Base-by-base conservation (phyloP, 2,888 invertebrate species). In the Theretra japonica region DNA sequence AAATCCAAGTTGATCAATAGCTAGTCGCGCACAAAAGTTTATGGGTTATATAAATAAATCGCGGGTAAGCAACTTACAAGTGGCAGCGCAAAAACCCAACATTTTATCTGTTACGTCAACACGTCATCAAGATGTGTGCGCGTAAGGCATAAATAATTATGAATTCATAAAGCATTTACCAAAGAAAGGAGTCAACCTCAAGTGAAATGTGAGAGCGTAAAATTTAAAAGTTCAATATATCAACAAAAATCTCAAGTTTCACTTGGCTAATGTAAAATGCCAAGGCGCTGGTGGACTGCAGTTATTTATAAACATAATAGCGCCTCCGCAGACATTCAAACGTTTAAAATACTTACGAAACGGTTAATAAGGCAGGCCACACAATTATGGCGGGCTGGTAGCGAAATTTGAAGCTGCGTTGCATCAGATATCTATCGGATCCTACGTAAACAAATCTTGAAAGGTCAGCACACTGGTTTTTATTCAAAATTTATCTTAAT, bases 231-330 rank as follows among this genome's bases (percentile, higher is more conserved):
- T 71, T 62, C 62, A 70, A 69, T 73, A 69, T 73, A 70, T 72
- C 58, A 65, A 72, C 70, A 71, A 68, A 50, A 70, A 72, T 70
- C 65, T 57, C 68, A 70, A 57, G 59, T 71, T 71, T 71, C 62
- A 65, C 70, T 30, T 33, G 50, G 62, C 70, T 65, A 71, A 71
- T 33, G 68, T 74, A 71, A 86, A 90, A 88, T 85, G 83, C 82
- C 88, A 88, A 83, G 82, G 81, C 79, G 77, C 73, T 77, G 73
- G 80, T 76, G 81, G 87, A 84, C 85, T 85, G 77, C 83, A 73
- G 81, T 82, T 73, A 78, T 81, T 81, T 83, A 78, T 77, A 74
- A 75, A 81, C 76, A 74, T 80, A 80, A 81, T 79, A 73, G 76
- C 76, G 68, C 70, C 75, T 73, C 77, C 80, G 82, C 73, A 75